A percentile compares a stretch with the other conserved stretches of the same genome.
Evolutionary conservation across 2,888 invertebrate species (phyloP).

Genomic region (Resseliella maxima): DNA sequence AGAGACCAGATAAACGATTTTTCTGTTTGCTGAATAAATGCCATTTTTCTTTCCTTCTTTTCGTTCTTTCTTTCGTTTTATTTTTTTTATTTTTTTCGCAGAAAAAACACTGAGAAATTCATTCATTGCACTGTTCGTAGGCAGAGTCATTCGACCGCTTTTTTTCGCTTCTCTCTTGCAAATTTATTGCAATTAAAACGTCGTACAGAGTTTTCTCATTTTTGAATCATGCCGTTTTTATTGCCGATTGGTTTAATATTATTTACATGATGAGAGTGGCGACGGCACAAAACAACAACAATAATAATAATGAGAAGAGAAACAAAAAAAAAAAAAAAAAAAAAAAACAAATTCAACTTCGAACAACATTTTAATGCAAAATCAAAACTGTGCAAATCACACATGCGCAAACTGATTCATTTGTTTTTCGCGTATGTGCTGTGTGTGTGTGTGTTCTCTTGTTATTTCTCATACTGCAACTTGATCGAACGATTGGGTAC

Average conservation of each 20-base stretch:
- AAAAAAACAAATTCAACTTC: not conserved
- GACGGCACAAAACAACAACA: too few species aligned
- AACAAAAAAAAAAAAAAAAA: not conserved
- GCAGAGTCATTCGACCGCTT: constrained; percentile 17
- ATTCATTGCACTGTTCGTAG: constrained; percentile 9
- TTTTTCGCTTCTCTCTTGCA: too few species aligned
- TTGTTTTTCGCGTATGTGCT: not conserved
- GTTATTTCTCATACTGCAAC: not conserved
- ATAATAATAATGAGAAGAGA: too few species aligned
- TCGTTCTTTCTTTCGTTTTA: too few species aligned
- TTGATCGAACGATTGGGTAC: not conserved
- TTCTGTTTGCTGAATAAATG: not conserved
- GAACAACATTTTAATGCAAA: not conserved
- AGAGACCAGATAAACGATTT: not conserved
- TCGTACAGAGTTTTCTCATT: not conserved
- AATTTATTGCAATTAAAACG: constrained; percentile 22
- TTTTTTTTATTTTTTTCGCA: not conserved
- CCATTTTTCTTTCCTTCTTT: too few species aligned
- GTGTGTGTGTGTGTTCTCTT: not conserved
- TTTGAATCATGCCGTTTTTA: constrained; percentile 19
- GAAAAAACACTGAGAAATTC: not conserved
- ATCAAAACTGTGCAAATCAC: not conserved
- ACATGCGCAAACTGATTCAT: not conserved
- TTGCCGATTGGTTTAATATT: constrained; percentile 15
- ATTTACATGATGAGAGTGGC: not conserved